Base-by-base conservation (phyloP, 2,888 invertebrate species). In the Pterostichus madidus region DNA sequence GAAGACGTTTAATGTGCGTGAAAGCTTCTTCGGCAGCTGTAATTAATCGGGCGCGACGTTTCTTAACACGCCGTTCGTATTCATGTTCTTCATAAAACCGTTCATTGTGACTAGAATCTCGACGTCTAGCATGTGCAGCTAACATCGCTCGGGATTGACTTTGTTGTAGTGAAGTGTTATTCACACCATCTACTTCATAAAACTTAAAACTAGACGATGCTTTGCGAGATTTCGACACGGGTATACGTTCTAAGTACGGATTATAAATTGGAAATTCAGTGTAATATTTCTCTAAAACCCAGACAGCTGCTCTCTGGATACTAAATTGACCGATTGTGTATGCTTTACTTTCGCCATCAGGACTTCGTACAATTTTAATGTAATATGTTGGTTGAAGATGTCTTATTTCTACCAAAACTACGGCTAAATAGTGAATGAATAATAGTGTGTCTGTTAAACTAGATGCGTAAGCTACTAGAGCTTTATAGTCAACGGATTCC, bases 1-100 rank as follows among this genome's bases (percentile, higher is more conserved):
- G 91, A 84, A 98, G 93, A 49, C 98, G 92, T 87, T 97, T 96
- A 85, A 99, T 98, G 88, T 99, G 99, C 10, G 98, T 98, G 90
- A 99, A 99, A 0, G 99, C 98, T 88, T 99, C 99, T 90, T 99
- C 99, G 0, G 98, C 96, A 0, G 99, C 98, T 0, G 97, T 96
- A 80, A 98, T 94, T 53, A 99, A 92, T 17, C 99, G 92, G 3
- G 99, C 98, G 83, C 95, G 93, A 0, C 99, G 92, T 90, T 99
- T 99, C 87, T 96, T 93, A 82, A 99, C 98, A 82, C 98, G 92
- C 4, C 98, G 91, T 88, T 98, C 98, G 87, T 98, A 97, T 90
- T 99, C 99, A 87, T 98, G 96, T 90, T 99, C 99, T 89, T 99
- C 99, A 90, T 99, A 98, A 90, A 99, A 98, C 46, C 98, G 93